Evolutionary conservation across 1,140 invertebrate species (phyloP).

Genomic region (Ephestia elutella): DNA sequence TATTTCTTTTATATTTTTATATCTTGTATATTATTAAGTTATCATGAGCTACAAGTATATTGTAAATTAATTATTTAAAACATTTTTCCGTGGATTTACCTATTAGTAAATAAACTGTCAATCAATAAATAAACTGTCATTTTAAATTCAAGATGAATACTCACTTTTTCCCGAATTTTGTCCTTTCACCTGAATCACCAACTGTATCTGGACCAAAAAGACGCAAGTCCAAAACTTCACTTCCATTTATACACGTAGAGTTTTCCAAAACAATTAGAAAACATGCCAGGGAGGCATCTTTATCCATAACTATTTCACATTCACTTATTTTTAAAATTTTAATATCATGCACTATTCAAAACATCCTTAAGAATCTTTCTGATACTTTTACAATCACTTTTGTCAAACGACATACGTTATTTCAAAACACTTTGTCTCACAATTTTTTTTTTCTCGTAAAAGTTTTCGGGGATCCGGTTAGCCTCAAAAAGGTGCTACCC

Average conservation of each 20-base stretch:
- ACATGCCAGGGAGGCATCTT: slow-evolving; percentile 32
- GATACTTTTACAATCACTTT: too few relatives aligned
- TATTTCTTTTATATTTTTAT: too few relatives aligned
- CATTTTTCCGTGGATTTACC: too few relatives aligned
- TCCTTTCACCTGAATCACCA: slow-evolving; percentile 37
- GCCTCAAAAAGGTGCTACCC: slow-evolving; percentile 28
- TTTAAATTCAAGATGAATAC: slow-evolving; percentile 17
- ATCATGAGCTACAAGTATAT: too few relatives aligned
- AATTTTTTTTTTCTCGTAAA: slow-evolving; percentile 34
- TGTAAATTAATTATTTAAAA: not conserved
- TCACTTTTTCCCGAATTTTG: slow-evolving; percentile 47
- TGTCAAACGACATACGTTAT: too few relatives aligned
- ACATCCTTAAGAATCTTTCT: not conserved
- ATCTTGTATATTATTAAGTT: too few relatives aligned
- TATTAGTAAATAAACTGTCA: too few relatives aligned
- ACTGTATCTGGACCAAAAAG: slow-evolving; percentile 40
- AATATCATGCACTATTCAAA: slow-evolving; percentile 10
- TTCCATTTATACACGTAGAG: slow-evolving; percentile 63
- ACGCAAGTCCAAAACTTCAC: slow-evolving; percentile 56
- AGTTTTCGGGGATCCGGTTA: slow-evolving; percentile 34
- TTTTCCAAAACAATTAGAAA: slow-evolving; percentile 37
- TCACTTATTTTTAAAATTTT: slow-evolving; percentile 28
- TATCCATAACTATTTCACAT: slow-evolving; percentile 53
- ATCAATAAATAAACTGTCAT: too few relatives aligned
- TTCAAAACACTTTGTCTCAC: too few relatives aligned